Evolutionary conservation across 2,113 vertebrate genomes (phyloP).

Genomic region (Mesembrinibis cayennensis): DNA sequence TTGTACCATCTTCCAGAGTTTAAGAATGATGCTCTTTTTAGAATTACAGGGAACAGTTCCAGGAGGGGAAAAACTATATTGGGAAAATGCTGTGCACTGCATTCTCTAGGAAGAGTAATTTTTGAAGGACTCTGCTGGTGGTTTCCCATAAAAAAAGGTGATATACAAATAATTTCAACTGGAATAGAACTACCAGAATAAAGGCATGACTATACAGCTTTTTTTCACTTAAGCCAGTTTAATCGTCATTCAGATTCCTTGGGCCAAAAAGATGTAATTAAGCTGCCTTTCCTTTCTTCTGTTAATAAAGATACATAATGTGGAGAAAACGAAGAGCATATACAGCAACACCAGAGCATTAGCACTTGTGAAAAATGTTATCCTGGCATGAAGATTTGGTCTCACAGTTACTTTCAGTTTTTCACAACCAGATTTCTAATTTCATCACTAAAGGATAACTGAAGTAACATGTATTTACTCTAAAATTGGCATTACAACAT

Average conservation of each 20-base stretch:
- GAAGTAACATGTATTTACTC: not conserved
- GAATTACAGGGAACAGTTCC: not conserved
- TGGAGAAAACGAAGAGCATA: not conserved
- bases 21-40: slow-evolving; percentile 13
- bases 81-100: not conserved
- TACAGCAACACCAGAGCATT: not conserved
- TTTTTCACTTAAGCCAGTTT: not conserved
- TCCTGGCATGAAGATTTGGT: not conserved
- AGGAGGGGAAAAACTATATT: not conserved
- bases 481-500: not conserved
- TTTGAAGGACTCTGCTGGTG: not conserved
- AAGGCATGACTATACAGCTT: not conserved
- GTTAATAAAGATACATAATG: not conserved
- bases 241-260: not conserved
- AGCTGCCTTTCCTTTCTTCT: not conserved
- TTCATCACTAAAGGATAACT: not conserved
- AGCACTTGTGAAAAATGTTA: not conserved
- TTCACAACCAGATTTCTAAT: not conserved
- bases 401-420: not conserved
- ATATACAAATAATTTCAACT: not conserved
- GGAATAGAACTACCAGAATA: not conserved
- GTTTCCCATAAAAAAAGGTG: not conserved
- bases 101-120: not conserved
- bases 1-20: not conserved
- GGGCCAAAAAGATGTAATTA: not conserved